Evolutionary conservation across 2,888 invertebrate genomes (phyloP).

Genomic region (Trilocha varians): DNA sequence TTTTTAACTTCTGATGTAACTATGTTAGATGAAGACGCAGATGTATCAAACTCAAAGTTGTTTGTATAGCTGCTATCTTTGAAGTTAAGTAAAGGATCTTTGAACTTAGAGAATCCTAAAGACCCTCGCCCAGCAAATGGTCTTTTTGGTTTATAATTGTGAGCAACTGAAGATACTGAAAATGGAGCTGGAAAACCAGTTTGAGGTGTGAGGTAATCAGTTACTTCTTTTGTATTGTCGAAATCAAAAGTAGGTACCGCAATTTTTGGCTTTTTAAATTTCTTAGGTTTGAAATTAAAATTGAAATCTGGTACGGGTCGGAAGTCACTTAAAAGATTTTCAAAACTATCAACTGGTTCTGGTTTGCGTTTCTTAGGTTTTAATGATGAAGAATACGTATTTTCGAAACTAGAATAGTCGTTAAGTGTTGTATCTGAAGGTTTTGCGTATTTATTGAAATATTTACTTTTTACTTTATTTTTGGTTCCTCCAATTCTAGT

Average conservation of each 20-base stretch:
- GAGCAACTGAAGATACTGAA: constrained; percentile 48
- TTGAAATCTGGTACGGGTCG: constrained; percentile 41
- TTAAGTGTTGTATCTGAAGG: constrained; percentile 26
- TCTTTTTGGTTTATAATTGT: constrained; percentile 52
- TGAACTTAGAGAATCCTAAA: constrained; percentile 33
- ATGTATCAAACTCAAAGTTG: constrained; percentile 51
- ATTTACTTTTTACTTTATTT: constrained; percentile 37
- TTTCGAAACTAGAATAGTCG: constrained; percentile 61
- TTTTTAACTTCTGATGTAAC: constrained; percentile 37
- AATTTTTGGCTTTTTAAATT: constrained; percentile 31
- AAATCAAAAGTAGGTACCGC: constrained; percentile 27
- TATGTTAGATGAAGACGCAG: constrained; percentile 47
- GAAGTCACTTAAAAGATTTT: constrained; percentile 34
- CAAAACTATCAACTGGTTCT: constrained; percentile 24
- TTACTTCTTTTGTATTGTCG: constrained; percentile 30
- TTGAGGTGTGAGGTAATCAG: constrained; percentile 37
- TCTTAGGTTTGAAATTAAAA: constrained; percentile 40
- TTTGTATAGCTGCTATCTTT: constrained; percentile 41
- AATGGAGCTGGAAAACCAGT: constrained; percentile 42
- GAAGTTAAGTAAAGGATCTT: constrained; percentile 42
- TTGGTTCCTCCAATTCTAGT: constrained; percentile 31
- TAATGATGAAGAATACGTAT: constrained; percentile 37
- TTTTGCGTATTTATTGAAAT: constrained; percentile 36
- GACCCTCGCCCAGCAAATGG: constrained; percentile 25
- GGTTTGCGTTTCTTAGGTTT: constrained; percentile 37